These are phyloP conservation scores for roundworm (Caenorhabditis elegans) DNA, from an alignment of 1,140 invertebrate genomes.

Conservation along the genomic window WBcel235 BX284605.5:15544501-15545000, in stretches of 20 bases:
- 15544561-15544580: too few species aligned
- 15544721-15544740: not conserved
- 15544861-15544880: not conserved
- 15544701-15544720: not conserved
- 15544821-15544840: not conserved
- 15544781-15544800: not conserved
- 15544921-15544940: too few species aligned
- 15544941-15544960: too few species aligned
- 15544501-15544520: not conserved
- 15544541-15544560: too few species aligned
- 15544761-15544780: not conserved
- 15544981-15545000: too few species aligned
- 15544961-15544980: too few species aligned
- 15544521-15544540: too few species aligned
- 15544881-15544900: too few species aligned
- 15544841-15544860: not conserved
- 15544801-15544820: not conserved
- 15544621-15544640: too few species aligned
- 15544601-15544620: too few species aligned
- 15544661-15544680: not conserved
- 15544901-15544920: too few species aligned
- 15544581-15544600: too few species aligned
- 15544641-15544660: not conserved
- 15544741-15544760: not conserved
- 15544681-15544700: not conserved